phyloP scores from a whole-genome alignment of 2,888 invertebrate species.

The Sycophila texana region DNA sequence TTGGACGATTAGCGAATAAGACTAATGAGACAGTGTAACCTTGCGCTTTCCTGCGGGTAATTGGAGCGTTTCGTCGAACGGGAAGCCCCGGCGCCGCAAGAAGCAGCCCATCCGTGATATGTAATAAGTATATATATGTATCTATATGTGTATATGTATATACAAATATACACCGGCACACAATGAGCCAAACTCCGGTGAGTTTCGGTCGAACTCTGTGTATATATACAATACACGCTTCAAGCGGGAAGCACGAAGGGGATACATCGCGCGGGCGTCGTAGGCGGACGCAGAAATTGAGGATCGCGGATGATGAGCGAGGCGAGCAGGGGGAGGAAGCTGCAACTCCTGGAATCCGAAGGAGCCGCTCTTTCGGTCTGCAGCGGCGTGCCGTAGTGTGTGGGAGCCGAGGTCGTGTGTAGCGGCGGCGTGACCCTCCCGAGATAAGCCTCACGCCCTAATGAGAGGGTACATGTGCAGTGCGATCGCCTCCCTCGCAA shows the following conservation, averaged over 20 bases:
- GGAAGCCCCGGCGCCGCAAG: background rate
- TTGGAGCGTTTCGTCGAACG: background rate
- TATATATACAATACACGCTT: background rate
- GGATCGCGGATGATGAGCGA: background rate
- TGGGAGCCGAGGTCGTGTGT: conserved; percentile 40
- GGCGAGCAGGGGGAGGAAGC: background rate
- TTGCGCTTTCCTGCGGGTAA: background rate
- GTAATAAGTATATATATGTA: too few relatives aligned
- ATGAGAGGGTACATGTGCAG: conserved; percentile 72
- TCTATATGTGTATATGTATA: too few relatives aligned
- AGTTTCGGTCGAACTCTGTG: conserved; percentile 32
- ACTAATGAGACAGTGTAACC: background rate
- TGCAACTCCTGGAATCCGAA: conserved; percentile 51
- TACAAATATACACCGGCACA: background rate
- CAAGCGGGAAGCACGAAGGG: background rate
- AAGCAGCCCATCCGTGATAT: background rate
- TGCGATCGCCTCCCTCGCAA: conserved; percentile 47
- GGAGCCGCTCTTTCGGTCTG: background rate
- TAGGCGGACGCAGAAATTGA: conserved; percentile 30
- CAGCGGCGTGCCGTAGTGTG: too few relatives aligned
- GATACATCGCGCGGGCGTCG: conserved; percentile 6
- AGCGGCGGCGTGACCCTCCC: conserved; percentile 73
- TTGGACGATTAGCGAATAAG: background rate
- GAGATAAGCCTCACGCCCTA: conserved; percentile 76
- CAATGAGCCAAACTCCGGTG: background rate